Conservation (phyloP, 2,888 invertebrate species). For the Folsomia candida region DNA sequence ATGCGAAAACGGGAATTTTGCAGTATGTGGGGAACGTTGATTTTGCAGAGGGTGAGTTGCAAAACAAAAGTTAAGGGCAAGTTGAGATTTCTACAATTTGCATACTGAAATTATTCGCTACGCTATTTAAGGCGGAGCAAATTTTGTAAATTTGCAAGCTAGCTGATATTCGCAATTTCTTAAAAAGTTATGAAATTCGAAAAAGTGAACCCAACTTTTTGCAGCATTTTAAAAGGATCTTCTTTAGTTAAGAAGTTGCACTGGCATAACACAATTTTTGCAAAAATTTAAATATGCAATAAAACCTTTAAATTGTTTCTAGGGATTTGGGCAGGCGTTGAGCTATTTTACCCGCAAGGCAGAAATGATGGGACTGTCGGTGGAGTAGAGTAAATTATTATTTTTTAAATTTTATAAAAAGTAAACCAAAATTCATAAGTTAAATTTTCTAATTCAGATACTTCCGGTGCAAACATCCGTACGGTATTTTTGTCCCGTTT, state of each 20-base stretch:
- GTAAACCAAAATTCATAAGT: neutral
- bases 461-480: constrained; percentile 85
- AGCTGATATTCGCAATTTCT: no score
- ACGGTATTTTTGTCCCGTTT: constrained; percentile 60
- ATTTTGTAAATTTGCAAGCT: no score
- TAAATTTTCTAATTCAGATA: constrained; percentile 65
- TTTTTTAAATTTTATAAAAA: no score
- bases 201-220: no score
- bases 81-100: no score
- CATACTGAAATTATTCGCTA: neutral
- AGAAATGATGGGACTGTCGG: constrained; percentile 95
- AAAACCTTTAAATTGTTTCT: no score
- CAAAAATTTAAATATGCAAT: no score
- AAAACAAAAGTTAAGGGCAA: neutral
- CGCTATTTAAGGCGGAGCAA: no score
- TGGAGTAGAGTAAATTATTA: constrained; percentile 82
- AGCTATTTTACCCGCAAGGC: constrained; percentile 87
- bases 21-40: constrained; percentile 82
- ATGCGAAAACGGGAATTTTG: constrained; percentile 79
- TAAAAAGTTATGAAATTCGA: no score
- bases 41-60: constrained; percentile 73
- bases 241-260: no score
- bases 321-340: constrained; percentile 94
- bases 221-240: no score
- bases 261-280: no score